Base-by-base conservation (phyloP, 2,797 vertebrate species). In the Schizothorax lantsangensis region DNA sequence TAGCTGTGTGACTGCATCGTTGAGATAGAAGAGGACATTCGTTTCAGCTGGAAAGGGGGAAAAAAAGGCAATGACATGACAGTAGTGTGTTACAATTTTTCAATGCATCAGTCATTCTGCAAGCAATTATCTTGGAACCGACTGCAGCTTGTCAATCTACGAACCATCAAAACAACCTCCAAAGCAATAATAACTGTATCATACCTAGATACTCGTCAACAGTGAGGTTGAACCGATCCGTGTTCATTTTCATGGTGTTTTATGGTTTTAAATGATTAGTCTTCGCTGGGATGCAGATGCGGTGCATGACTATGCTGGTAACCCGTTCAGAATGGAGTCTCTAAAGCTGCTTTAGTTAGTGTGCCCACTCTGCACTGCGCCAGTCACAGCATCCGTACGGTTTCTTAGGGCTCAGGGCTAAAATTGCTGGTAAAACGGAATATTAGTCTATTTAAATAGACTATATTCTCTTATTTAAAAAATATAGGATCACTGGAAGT, bases 1-100 rank as follows among this genome's bases (percentile, higher is more conserved):
- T 86, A 96, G 92, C 92, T 96, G 96, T 77, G 95, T 96, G 91
- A 99, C 96, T 33, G 98, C 97, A 91, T 99, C 98, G 84, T 97
- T 97, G 93, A 99, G 94, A 90, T 99, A 99, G 1, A 97, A 98
- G 83, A 97, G 92, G 89, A 98, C 97, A 86, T 96, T 95, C 83
- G 94, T 97, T 92, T 97, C 97, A 87, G 96, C 98, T 99, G 92
- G 26, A 81, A 81, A 68, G 79, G 36, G 26, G 36, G 64, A 64
- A 3, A 6, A 49, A 73, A 62, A 79, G 17, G 21, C 38, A 38
- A 21, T 74, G 66, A 23, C 30, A 33, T 62, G 2, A 64, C 19
- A 21, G 2, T 21, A 5, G n/a, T 36, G 33, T 54, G 17, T 26
- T n/a, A 7, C 49, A 40, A 52, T 7, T 40, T 7, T n/a, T 30